Percentiles rank a stretch among this genome's conserved stretches.
Conservation (phyloP, 2,797 vertebrate genomes). For the Lophius americanus region DNA sequence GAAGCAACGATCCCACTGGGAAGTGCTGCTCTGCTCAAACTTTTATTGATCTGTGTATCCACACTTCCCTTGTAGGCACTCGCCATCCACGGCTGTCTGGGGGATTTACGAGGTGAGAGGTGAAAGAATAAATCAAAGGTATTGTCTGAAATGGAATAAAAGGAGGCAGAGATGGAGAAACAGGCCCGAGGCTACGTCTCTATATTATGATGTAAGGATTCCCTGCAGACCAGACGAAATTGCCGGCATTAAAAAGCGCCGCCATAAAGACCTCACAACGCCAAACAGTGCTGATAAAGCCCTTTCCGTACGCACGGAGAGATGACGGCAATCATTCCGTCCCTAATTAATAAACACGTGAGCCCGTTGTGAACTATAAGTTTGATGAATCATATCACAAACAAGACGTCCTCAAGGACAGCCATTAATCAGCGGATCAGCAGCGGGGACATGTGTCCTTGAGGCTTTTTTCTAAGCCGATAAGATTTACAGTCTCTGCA, state of each 20-base stretch:
- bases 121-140: slow-evolving; percentile 45
- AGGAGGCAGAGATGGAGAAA: slow-evolving; percentile 35
- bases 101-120: slow-evolving; percentile 39
- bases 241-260: slow-evolving; percentile 32
- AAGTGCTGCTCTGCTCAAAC: slow-evolving; percentile 32
- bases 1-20: slow-evolving; percentile 8
- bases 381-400: slow-evolving; percentile 67
- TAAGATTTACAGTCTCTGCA: slow-evolving; percentile 15
- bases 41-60: slow-evolving; percentile 40
- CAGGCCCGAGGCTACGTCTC: slow-evolving; percentile 25
- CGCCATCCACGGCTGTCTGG: slow-evolving; percentile 26
- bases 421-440: slow-evolving; percentile 68
- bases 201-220: slow-evolving; percentile 33
- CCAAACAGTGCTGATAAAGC: slow-evolving; percentile 51
- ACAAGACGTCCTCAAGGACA: slow-evolving; percentile 70
- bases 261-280: slow-evolving; percentile 46
- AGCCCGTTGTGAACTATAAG: slow-evolving; percentile 30
- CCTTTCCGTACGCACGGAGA: slow-evolving; percentile 37
- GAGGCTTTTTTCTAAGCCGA: slow-evolving; percentile 25
- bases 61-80: slow-evolving; percentile 46
- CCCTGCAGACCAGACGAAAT: slow-evolving; percentile 25
- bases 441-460: slow-evolving; percentile 56
- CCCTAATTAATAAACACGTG: slow-evolving; percentile 65
- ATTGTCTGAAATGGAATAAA: slow-evolving; percentile 50
- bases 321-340: slow-evolving; percentile 51